Percentiles rank a stretch among this genome's conserved stretches.
Evolutionary conservation across 2,888 invertebrate genomes (phyloP).

Genomic region (Lepidocyrtoides sp.): DNA sequence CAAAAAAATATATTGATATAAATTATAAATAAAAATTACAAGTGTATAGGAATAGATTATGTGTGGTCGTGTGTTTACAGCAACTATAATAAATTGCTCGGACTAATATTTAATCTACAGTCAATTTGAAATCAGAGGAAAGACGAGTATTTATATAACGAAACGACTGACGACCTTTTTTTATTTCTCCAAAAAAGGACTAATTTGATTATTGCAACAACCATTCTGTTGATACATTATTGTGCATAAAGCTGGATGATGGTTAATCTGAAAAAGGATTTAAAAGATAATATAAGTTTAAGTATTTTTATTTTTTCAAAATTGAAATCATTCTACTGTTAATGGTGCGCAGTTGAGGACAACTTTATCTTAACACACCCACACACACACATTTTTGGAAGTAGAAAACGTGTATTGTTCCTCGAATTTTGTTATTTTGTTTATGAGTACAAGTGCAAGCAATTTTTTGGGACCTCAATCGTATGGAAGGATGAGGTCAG

Average conservation of each 20-base stretch:
- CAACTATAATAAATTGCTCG: background rate
- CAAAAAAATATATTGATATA: background rate
- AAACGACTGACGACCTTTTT: conserved; percentile 44
- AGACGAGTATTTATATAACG: background rate
- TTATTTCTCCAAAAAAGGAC: background rate
- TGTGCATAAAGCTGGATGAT: background rate
- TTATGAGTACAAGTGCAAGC: conserved; percentile 71
- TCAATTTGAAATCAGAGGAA: no score
- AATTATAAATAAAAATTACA: background rate
- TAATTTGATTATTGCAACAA: background rate
- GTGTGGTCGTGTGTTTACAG: background rate
- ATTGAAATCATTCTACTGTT: background rate
- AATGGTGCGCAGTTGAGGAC: background rate
- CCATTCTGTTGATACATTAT: background rate
- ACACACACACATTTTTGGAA: background rate
- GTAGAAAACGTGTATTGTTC: no score
- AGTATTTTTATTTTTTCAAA: no score
- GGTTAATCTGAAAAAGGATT: background rate
- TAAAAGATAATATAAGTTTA: background rate
- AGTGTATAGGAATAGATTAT: background rate
- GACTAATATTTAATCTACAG: no score
- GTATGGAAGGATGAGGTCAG: conserved; percentile 83
- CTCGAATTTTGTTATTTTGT: conserved; percentile 73
- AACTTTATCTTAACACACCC: background rate
- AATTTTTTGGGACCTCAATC: conserved; percentile 66